These are phyloP conservation scores for Falco biarmicus DNA, from an alignment of 2,797 vertebrate genomes.

Conservation along the genomic window DNA sequence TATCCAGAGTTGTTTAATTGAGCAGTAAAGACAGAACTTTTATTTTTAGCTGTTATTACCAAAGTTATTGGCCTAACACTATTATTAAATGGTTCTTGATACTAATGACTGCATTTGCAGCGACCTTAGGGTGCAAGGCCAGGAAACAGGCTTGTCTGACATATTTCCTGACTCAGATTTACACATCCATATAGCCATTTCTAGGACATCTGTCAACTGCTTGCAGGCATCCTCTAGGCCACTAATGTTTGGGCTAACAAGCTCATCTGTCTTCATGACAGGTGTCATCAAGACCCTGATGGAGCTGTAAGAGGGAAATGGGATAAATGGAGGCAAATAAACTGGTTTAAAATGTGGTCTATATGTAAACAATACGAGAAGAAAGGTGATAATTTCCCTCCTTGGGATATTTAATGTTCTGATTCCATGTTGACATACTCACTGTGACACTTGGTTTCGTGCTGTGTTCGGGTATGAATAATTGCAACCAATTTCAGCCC, in stretches of 20 bases:
- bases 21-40: not conserved
- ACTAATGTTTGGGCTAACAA: not conserved
- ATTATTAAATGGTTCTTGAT: not conserved
- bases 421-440: not conserved
- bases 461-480: not conserved
- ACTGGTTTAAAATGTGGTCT: not conserved
- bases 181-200: not conserved
- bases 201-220: slow-evolving; percentile 30
- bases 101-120: not conserved
- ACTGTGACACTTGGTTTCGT: not conserved
- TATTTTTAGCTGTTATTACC: not conserved
- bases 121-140: slow-evolving; percentile 24
- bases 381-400: not conserved
- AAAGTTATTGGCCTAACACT: not conserved
- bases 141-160: slow-evolving; percentile 66
- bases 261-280: slow-evolving; percentile 45
- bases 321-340: not conserved
- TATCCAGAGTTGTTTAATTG: not conserved
- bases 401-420: not conserved
- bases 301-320: not conserved
- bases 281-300: slow-evolving; percentile 20
- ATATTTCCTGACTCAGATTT: slow-evolving; percentile 50
- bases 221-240: slow-evolving; percentile 29
- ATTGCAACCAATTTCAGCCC: not conserved
- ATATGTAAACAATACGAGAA: not conserved